These are phyloP conservation scores for Etia nguti DNA, from an alignment of 2,113 vertebrate genomes.

Conservation along the genomic window DNA sequence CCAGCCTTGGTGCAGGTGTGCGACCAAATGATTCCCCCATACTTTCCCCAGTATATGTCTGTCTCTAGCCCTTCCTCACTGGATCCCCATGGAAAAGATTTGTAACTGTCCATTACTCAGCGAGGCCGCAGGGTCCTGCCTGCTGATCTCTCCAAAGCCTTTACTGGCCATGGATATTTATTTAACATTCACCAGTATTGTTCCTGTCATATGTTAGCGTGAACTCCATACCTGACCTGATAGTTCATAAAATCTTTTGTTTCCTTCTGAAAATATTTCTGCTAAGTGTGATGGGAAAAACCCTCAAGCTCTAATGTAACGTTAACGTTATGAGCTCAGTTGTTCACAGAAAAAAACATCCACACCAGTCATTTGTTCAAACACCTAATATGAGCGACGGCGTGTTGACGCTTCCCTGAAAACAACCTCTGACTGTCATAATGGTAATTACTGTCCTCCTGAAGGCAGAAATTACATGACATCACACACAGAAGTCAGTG, in stretches of 20 bases:
- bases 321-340: not conserved
- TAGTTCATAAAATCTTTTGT: not conserved
- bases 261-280: not conserved
- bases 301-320: not conserved
- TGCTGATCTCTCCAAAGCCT: conserved; percentile 22
- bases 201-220: not conserved
- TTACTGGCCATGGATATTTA: not conserved
- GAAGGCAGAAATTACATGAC: not conserved
- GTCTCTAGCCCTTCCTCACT: not conserved
- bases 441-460: not conserved
- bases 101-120: conserved; percentile 27
- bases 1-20: conserved; percentile 22
- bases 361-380: not conserved
- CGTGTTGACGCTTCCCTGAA: not conserved
- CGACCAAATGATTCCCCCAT: not conserved
- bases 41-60: not conserved
- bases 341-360: not conserved
- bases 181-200: conserved; percentile 31
- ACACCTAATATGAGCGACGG: not conserved
- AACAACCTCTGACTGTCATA: not conserved
- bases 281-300: not conserved
- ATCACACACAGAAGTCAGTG: not conserved
- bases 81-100: conserved; percentile 2
- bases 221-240: not conserved
- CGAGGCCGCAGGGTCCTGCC: not conserved